Conservation (phyloP, 2,797 vertebrate species). For the Pteropus rufus region DNA sequence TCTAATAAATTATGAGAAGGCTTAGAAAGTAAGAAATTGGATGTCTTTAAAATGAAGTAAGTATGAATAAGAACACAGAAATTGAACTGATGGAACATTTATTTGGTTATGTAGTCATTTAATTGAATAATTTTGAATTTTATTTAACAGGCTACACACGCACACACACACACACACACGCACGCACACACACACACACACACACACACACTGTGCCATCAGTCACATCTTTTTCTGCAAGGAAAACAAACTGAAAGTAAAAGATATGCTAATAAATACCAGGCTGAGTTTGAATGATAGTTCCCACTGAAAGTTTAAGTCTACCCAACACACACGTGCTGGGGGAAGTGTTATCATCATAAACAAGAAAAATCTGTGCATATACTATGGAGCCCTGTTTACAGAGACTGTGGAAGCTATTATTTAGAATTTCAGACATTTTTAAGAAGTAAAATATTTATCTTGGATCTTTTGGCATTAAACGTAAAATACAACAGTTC, state of each 20-base stretch:
- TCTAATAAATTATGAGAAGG: constrained; percentile 9
- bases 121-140: constrained; percentile 14
- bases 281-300: constrained; percentile 10
- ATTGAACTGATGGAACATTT: background rate
- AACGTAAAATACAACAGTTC: background rate
- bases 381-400: background rate
- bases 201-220: background rate
- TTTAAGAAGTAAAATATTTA: constrained; percentile 47
- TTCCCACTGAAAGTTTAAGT: background rate
- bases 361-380: background rate
- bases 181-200: too few relatives aligned
- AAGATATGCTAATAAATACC: constrained; percentile 17
- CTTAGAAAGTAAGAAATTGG: background rate
- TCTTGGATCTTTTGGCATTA: constrained; percentile 40
- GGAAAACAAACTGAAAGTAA: background rate
- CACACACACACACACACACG: background rate
- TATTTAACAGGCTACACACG: background rate
- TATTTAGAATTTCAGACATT: background rate
- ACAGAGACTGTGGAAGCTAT: constrained; percentile 4
- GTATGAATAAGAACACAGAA: background rate
- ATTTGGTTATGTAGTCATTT: constrained; percentile 10
- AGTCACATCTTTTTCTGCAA: background rate
- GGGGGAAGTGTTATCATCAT: background rate
- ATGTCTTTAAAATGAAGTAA: constrained; percentile 26
- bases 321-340: background rate